Evolutionary conservation across 2,888 invertebrate genomes (phyloP).

Genomic region (Podotricha telesiphe): DNA sequence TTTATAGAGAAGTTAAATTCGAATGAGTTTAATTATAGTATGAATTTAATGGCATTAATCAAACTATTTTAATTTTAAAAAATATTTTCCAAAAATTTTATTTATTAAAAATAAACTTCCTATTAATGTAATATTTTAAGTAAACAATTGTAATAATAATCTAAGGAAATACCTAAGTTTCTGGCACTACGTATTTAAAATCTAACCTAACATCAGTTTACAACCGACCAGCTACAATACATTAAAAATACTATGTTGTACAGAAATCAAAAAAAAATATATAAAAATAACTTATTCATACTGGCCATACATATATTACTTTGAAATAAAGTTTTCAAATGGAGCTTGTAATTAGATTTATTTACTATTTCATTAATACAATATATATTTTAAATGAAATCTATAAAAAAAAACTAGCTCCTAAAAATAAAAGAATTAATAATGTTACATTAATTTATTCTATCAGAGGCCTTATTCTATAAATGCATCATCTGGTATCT

Average conservation of each 20-base stretch:
- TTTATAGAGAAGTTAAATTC: too few species aligned
- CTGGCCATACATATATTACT: too few species aligned
- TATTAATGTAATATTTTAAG: too few species aligned
- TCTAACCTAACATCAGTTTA: slow-evolving; percentile 48
- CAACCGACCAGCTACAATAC: slow-evolving; percentile 44
- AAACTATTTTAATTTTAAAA: too few species aligned
- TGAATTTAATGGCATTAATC: too few species aligned
- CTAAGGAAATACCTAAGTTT: slow-evolving; percentile 37
- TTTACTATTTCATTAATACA: background rate
- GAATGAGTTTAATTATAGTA: too few species aligned
- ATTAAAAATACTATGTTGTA: slow-evolving; percentile 26
- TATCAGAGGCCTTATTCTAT: slow-evolving; percentile 51
- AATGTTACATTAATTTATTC: slow-evolving; percentile 29
- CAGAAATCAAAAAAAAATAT: slow-evolving; percentile 16
- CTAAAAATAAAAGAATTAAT: slow-evolving; percentile 28
- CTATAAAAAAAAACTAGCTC: too few species aligned
- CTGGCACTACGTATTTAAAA: slow-evolving; percentile 49
- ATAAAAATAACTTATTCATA: too few species aligned
- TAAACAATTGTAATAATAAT: background rate
- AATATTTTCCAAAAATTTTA: too few species aligned
- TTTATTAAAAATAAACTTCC: too few species aligned
- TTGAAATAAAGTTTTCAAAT: background rate
- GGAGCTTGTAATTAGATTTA: background rate
- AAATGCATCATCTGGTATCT: slow-evolving; percentile 79
- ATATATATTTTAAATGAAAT: background rate